phyloP scores from a whole-genome alignment of 2,888 invertebrate genomes.

The Actias luna region DNA sequence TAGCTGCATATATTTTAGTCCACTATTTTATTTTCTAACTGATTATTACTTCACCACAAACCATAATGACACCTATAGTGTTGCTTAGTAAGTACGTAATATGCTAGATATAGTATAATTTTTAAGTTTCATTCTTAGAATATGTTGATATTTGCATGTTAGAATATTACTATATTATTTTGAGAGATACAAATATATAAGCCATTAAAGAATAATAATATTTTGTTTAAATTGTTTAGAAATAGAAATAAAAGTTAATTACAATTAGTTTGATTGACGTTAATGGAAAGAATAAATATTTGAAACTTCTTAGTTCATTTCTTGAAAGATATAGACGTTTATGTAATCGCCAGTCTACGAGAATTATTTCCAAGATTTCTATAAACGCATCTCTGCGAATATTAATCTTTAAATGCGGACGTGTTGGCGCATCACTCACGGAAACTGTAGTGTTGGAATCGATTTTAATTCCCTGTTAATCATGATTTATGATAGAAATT shows the following conservation, averaged over 20 bases:
- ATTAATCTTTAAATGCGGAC: constrained; percentile 31
- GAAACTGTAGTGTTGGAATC: constrained; percentile 36
- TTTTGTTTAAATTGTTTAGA: neutral
- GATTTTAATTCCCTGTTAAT: constrained; percentile 37
- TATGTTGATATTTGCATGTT: neutral
- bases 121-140: neutral
- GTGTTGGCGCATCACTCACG: constrained; percentile 43
- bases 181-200: neutral
- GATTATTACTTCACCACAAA: neutral
- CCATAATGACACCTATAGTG: neutral
- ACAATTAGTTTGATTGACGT: neutral
- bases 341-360: neutral
- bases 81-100: neutral
- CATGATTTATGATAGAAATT: constrained; percentile 35
- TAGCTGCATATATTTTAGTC: too few species aligned
- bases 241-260: neutral
- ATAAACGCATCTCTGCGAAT: constrained; percentile 21
- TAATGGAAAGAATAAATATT: neutral
- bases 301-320: constrained; percentile 37
- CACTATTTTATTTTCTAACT: too few species aligned
- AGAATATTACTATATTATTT: neutral
- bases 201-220: neutral
- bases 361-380: neutral
- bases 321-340: constrained; percentile 56
- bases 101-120: neutral